These are phyloP conservation scores for Holocentrus rufus DNA, from an alignment of 2,797 vertebrate genomes.

Conservation along the genomic window DNA sequence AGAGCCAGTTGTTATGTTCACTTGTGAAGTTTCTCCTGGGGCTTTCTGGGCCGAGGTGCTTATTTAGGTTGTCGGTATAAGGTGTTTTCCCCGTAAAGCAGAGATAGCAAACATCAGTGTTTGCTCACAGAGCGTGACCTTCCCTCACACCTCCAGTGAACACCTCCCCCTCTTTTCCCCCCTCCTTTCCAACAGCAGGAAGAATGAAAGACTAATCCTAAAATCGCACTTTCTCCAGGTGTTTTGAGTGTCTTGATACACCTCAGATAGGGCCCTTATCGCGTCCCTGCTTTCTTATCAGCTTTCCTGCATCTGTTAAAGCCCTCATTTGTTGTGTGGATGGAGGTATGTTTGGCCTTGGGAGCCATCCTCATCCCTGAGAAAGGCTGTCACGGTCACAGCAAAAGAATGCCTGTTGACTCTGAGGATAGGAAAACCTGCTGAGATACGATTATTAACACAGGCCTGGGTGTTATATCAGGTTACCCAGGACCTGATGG, in stretches of 20 bases:
- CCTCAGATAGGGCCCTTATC: slow-evolving; percentile 54
- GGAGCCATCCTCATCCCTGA: slow-evolving; percentile 32
- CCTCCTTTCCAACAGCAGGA: neutral
- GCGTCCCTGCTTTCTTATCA: slow-evolving; percentile 14
- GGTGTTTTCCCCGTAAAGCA: neutral
- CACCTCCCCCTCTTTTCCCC: neutral
- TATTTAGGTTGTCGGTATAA: slow-evolving; percentile 8
- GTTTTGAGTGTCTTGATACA: slow-evolving; percentile 54
- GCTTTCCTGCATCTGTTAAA: slow-evolving; percentile 45
- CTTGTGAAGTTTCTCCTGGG: neutral
- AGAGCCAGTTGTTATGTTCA: neutral
- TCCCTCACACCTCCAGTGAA: neutral
- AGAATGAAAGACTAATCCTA: slow-evolving; percentile 1
- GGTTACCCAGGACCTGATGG: slow-evolving; percentile 36
- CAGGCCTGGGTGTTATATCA: slow-evolving; percentile 44
- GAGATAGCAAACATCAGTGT: neutral
- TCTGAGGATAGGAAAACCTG: slow-evolving; percentile 42
- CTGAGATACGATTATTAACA: slow-evolving; percentile 59
- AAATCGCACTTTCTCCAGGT: slow-evolving; percentile 48
- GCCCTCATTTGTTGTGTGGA: slow-evolving; percentile 39
- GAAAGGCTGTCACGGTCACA: slow-evolving; percentile 54
- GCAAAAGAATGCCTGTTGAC: slow-evolving; percentile 53
- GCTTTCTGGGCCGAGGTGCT: neutral
- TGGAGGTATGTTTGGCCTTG: slow-evolving; percentile 18
- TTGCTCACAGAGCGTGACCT: slow-evolving; percentile 2